phyloP scores from a whole-genome alignment of 2,888 invertebrate species.

The Priocnemis perturbator region DNA sequence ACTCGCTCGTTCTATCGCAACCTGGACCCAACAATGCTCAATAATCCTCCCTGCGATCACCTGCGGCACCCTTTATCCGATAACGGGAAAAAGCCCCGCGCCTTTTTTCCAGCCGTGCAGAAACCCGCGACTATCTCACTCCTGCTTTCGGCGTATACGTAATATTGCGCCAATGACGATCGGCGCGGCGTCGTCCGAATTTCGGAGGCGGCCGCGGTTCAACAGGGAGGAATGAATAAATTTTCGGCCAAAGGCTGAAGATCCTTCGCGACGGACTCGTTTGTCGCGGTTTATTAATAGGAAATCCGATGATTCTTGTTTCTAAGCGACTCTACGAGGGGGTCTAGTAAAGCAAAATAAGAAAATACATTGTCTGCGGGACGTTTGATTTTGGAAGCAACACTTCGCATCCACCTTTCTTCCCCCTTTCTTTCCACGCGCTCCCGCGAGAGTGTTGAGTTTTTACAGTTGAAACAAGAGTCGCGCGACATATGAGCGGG shows the following conservation, averaged over 20 bases:
- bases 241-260: too few relatives aligned
- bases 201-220: too few relatives aligned
- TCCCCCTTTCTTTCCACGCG: not conserved
- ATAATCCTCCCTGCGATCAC: constrained; percentile 48
- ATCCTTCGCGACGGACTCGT: too few relatives aligned
- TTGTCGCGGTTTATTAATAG: too few relatives aligned
- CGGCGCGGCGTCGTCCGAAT: too few relatives aligned
- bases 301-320: not conserved
- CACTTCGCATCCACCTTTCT: too few relatives aligned
- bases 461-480: constrained; percentile 5
- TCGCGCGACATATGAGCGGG: not conserved
- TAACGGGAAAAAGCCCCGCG: constrained; percentile 42
- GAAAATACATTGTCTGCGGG: not conserved
- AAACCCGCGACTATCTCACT: not conserved
- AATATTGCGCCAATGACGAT: too few relatives aligned
- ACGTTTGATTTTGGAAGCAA: too few relatives aligned
- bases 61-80: constrained; percentile 49
- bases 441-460: not conserved
- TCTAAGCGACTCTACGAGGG: too few relatives aligned
- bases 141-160: not conserved
- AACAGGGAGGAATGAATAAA: too few relatives aligned
- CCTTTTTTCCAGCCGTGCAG: constrained; percentile 23
- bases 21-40: constrained; percentile 59
- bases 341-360: not conserved
- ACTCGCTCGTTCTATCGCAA: constrained; percentile 65